Evolutionary conservation across 1,140 invertebrate genomes (phyloP).

Genomic region (Linepithema humile): DNA sequence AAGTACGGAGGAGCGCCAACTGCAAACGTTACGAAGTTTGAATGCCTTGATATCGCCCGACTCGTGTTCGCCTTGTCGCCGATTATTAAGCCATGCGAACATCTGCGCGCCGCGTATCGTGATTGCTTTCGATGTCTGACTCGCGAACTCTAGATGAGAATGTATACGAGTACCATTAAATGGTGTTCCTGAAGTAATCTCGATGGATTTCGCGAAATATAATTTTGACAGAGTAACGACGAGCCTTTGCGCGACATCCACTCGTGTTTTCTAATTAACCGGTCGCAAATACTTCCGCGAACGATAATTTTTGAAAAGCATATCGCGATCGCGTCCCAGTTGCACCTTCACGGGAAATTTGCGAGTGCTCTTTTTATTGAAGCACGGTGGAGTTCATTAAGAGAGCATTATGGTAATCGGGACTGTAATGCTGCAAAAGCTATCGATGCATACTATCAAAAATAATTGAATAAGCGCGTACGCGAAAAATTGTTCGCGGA

Average conservation of each 20-base stretch:
- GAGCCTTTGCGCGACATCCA: not conserved
- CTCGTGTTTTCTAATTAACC: slow-evolving; percentile 67
- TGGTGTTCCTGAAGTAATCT: slow-evolving; percentile 20
- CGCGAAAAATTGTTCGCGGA: slow-evolving; percentile 11
- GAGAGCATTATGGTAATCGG: slow-evolving; percentile 29
- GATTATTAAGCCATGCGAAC: slow-evolving; percentile 19
- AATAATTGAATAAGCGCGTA: slow-evolving; percentile 2
- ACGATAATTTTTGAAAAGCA: slow-evolving; percentile 62
- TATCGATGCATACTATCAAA: slow-evolving; percentile 18
- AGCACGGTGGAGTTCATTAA: slow-evolving; percentile 14
- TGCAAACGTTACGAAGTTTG: slow-evolving; percentile 17
- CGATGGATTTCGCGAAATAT: slow-evolving; percentile 44
- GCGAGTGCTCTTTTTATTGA: slow-evolving; percentile 11
- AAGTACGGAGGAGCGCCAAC: not conserved
- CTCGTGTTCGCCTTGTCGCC: not conserved
- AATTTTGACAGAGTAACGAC: slow-evolving; percentile 69
- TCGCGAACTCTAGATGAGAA: slow-evolving; percentile 29
- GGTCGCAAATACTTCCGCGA: slow-evolving; percentile 45
- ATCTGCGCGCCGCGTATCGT: slow-evolving; percentile 35
- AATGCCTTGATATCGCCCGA: not conserved
- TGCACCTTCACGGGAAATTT: slow-evolving; percentile 23
- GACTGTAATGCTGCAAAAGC: slow-evolving; percentile 18
- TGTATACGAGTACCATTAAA: not conserved
- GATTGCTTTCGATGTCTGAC: slow-evolving; percentile 65
- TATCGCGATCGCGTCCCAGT: not conserved